Base-by-base conservation (phyloP, 2,113 vertebrate genomes). In the Rattus rattus region DNA sequence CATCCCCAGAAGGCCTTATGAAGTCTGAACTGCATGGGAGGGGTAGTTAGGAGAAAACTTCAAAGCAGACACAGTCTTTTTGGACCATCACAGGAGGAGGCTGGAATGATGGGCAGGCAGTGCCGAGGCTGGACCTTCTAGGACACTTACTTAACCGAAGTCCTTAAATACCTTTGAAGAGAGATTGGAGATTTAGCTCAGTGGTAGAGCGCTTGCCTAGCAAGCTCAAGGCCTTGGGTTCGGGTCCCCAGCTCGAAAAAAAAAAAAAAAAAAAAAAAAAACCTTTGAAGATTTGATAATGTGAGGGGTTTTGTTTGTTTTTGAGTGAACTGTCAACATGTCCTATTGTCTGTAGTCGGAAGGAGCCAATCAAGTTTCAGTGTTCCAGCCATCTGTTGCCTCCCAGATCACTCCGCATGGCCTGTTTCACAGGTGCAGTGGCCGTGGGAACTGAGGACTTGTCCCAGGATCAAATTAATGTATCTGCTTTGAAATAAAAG, bases 341-440 rank as follows among this genome's bases (percentile, higher is more conserved):
- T 16, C 43, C 0, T 19, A 0, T 88, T 20, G 83, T 43, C 3
- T 43, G 75, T 10, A 2, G 28, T 80, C 14, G 24, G 30, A 49
- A n/a, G 16, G 52, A 61, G 43, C 12, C 77, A 59, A 0, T 43
- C 49, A 47, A 13, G 39, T 89, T 65, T 56, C 63, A 6, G 0
- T 73, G 24, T 84, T 13, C 65, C 16, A 49, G 16, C 30, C 28
- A 1, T 3, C 4, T 30, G 26, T 16, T 14, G 2, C 30, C 52
- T 33, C n/a, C 5, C 33, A n/a, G 69, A 10, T 30, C 5, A 4
- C 3, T 22, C 28, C n/a, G 19, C 17, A 13, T 0, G 2, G 1
- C 19, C 39, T 39, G 54, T 63, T 30, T 47, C 63, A 5, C 6
- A 14, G 17, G 26, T 54, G 10, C 20, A 14, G 14, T 30, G 39